Base-by-base conservation (phyloP, 2,797 vertebrate genomes). In the Girardinus metallicus region DNA sequence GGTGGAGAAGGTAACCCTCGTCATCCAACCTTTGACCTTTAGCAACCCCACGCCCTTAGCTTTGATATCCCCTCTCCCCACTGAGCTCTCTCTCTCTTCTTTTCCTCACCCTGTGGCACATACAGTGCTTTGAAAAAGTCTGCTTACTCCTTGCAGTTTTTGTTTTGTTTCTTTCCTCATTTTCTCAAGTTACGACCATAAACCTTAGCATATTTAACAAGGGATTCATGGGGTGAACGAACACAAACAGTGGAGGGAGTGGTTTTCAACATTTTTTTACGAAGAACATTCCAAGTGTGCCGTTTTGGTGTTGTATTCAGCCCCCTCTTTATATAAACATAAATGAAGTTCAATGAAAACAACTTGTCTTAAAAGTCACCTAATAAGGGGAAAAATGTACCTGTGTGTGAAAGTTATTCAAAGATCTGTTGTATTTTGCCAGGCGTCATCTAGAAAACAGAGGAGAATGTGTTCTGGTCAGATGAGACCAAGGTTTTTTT, bases 1-100 rank as follows among this genome's bases (percentile, higher is more conserved):
- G 96, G 97, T 97, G 94, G 98, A 99, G 95, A 99, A 99, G 98
- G 98, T 99, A 99, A 99, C 92, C 51, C 51, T 82, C 80, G 80
- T 88, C 86, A 89, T 87, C 89, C 82, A 26, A 88, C 81, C 85
- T 84, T 80, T 88, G 82, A 85, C 87, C 87, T 75, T 75, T 83
- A 82, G 80, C 84, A 85, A 87, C 78, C 85, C 83, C 82, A 84
- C 72, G 85, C 81, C 90, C 80, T 75, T 85, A 78, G 81, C 77
- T 82, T 80, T 85, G 46, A 78, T 21, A 26, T 51, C 77, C 79
- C 1, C 23, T 16, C 84, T 75, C 87, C 60, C 77, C 84, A 78
- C 88, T 83, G 21, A 85, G 74, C 90, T 86, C 1, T 82, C 80
- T 84, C 78, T 88, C 79, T 85, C 86, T 53, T 80, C 83, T 86